These are phyloP conservation scores for Callinectes sapidus DNA, from an alignment of 2,888 invertebrate species.

Conservation along the genomic window DNA sequence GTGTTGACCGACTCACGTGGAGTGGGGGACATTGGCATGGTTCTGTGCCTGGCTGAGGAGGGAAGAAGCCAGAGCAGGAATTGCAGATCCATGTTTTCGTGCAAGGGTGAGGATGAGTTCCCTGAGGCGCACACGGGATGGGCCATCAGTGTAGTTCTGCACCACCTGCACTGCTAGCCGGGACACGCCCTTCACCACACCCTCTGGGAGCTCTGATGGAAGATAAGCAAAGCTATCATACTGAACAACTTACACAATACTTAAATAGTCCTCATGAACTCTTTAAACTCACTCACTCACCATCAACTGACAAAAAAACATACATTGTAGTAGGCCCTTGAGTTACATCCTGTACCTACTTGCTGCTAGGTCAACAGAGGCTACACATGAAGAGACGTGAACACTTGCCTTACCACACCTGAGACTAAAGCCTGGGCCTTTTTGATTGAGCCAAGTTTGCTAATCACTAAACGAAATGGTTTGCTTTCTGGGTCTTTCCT, in stretches of 20 bases:
- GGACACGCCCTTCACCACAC: conserved; percentile 86
- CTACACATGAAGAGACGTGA: no score
- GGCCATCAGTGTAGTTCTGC: conserved; percentile 85
- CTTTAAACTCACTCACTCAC: no score
- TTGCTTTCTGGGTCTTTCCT: no score
- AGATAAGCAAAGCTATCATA: neutral
- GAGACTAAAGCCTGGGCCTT: no score
- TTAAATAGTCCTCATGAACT: no score
- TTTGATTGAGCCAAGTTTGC: no score
- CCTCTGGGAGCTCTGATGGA: conserved; percentile 85
- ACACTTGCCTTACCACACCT: no score
- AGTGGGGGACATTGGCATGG: conserved; percentile 59
- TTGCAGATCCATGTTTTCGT: conserved; percentile 53
- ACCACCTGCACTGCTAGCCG: conserved; percentile 86
- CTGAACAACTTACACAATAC: no score
- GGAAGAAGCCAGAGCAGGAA: conserved; percentile 48
- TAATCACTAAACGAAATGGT: no score
- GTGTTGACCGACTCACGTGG: conserved; percentile 56
- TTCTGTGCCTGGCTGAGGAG: conserved; percentile 52
- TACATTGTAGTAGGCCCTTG: no score
- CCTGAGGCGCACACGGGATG: conserved; percentile 82
- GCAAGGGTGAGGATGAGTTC: conserved; percentile 58
- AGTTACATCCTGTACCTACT: no score
- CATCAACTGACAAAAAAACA: neutral
- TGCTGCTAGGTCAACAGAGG: no score